phyloP scores from a whole-genome alignment of 37 sponge, comb jelly and placozoan species.

The Aphrocallistes beatrix region DNA sequence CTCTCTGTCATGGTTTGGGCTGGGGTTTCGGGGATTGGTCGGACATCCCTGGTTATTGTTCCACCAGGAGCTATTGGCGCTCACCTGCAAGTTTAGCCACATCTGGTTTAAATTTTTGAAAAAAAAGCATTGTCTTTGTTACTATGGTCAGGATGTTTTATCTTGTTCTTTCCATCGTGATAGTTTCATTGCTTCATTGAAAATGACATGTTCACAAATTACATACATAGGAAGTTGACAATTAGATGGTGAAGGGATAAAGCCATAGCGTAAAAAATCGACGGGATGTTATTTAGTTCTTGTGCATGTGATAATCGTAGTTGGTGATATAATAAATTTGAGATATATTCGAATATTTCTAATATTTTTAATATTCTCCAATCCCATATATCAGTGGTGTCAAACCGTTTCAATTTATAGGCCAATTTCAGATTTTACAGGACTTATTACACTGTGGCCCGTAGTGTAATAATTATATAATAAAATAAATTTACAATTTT shows the following conservation, averaged over 20 bases:
- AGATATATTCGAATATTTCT: constrained; percentile 16
- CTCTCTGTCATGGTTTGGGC: no score
- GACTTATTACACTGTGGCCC: no score
- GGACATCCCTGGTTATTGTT: no score
- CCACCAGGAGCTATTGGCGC: no score
- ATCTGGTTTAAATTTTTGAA: no score
- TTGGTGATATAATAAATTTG: background rate
- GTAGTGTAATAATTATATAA: no score
- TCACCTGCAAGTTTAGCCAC: no score
- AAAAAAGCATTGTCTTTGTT: background rate
- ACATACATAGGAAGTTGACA: background rate
- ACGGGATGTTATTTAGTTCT: background rate
- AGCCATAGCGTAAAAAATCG: background rate
- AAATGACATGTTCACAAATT: background rate
- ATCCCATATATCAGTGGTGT: background rate
- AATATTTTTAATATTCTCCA: constrained; percentile 18
- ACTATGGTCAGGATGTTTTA: background rate
- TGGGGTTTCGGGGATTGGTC: no score
- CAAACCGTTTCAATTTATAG: no score
- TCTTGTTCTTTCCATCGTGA: background rate
- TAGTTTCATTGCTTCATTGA: background rate
- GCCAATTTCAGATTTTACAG: no score
- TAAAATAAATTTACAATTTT: no score
- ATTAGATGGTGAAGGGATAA: background rate
- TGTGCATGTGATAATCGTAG: background rate